phyloP scores from a whole-genome alignment of 2,797 vertebrate genomes.

The Lates japonicus region DNA sequence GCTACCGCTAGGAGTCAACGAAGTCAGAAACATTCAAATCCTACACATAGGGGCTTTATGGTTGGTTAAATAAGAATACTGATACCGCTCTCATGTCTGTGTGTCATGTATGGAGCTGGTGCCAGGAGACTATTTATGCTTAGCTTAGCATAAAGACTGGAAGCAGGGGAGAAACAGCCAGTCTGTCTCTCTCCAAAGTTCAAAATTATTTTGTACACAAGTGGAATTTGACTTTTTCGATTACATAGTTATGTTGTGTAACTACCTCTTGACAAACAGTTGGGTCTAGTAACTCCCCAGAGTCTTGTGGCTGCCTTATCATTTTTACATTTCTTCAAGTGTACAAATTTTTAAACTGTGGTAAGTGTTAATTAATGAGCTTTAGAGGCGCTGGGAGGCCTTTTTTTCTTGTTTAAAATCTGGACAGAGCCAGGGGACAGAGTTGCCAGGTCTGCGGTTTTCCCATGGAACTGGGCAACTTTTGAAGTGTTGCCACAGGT shows the following conservation, averaged over 20 bases:
- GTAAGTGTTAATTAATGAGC: background rate
- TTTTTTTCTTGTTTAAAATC: background rate
- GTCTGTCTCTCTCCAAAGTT: background rate
- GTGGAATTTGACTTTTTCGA: background rate
- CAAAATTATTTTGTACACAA: background rate
- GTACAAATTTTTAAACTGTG: background rate
- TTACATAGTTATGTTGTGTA: background rate
- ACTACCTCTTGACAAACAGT: background rate
- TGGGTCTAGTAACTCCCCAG: no score
- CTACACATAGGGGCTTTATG: background rate
- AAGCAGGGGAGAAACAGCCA: background rate
- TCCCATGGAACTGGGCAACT: no score
- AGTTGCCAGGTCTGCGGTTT: no score
- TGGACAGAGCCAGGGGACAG: background rate
- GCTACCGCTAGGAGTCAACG: background rate
- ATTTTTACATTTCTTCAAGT: background rate
- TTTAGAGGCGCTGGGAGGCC: background rate
- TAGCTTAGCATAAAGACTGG: background rate
- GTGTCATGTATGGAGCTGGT: background rate
- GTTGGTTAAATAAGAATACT: background rate
- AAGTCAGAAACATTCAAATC: background rate
- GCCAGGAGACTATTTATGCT: background rate
- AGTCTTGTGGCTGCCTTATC: background rate
- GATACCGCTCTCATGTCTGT: background rate
- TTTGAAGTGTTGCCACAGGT: no score